Evolutionary conservation across 2,113 vertebrate genomes (phyloP).

Genomic region (Ptyas mucosa): DNA sequence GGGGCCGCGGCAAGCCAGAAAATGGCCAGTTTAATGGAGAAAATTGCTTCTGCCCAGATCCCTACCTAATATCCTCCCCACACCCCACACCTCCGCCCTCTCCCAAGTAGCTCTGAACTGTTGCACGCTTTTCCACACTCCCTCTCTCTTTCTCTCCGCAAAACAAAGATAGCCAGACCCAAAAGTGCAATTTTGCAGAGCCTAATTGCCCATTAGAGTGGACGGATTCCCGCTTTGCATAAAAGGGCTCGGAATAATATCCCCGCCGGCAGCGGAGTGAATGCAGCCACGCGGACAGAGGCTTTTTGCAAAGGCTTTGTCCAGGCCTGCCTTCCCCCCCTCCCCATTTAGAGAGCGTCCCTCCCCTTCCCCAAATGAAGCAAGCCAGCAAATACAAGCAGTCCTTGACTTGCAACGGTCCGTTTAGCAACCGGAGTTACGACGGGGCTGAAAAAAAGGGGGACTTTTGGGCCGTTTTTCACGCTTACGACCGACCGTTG

Average conservation of each 20-base stretch:
- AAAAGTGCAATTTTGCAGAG: not conserved
- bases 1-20: not conserved
- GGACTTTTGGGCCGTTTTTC: no score
- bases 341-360: not conserved
- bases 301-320: not conserved
- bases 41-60: not conserved
- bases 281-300: not conserved
- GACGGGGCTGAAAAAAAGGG: no score
- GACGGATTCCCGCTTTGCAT: not conserved
- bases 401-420: no score
- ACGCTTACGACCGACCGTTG: no score
- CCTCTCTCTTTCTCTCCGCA: not conserved
- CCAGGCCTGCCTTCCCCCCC: not conserved
- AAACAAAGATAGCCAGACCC: not conserved
- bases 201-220: constrained; percentile 1
- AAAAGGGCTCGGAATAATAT: not conserved
- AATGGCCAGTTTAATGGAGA: not conserved
- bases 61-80: not conserved
- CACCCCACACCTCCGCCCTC: no score
- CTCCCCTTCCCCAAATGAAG: not conserved
- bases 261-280: not conserved
- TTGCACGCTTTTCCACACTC: not conserved
- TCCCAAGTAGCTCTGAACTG: not conserved
- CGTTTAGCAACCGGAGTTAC: no score
- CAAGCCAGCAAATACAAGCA: not conserved